Evolutionary conservation across 2,113 vertebrate genomes (phyloP).

Genomic region (Psilopsiagon aurifrons): DNA sequence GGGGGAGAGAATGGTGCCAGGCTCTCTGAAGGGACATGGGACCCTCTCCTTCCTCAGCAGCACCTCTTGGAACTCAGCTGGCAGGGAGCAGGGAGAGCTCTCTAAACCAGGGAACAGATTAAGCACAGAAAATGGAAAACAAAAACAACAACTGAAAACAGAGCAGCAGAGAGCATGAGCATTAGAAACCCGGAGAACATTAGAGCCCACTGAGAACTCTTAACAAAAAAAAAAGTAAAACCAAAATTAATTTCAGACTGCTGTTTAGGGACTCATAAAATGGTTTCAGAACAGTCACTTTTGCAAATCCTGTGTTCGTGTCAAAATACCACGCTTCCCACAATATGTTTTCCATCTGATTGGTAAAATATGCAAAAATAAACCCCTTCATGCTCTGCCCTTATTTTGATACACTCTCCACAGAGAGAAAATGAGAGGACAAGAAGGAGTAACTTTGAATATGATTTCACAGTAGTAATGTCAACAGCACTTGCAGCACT

Average conservation of each 20-base stretch:
- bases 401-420: background rate
- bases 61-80: background rate
- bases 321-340: background rate
- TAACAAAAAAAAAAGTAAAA: slow-evolving; percentile 4
- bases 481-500: background rate
- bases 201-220: slow-evolving; percentile 5
- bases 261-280: slow-evolving; percentile 48
- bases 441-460: background rate
- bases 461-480: slow-evolving; percentile 16
- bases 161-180: slow-evolving; percentile 26
- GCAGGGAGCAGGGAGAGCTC: background rate
- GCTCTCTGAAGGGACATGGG: accelerated
- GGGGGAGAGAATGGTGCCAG: accelerated
- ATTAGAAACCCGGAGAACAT: slow-evolving; percentile 58
- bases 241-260: slow-evolving; percentile 34
- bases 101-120: background rate
- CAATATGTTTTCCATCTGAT: slow-evolving; percentile 15
- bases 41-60: background rate
- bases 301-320: background rate
- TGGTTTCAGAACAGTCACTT: slow-evolving; percentile 45
- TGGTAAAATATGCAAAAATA: background rate
- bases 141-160: background rate
- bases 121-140: background rate
- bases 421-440: background rate
- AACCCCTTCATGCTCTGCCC: background rate